Conservation (phyloP, 2,113 vertebrate genomes). For the Pholis gunnellus region DNA sequence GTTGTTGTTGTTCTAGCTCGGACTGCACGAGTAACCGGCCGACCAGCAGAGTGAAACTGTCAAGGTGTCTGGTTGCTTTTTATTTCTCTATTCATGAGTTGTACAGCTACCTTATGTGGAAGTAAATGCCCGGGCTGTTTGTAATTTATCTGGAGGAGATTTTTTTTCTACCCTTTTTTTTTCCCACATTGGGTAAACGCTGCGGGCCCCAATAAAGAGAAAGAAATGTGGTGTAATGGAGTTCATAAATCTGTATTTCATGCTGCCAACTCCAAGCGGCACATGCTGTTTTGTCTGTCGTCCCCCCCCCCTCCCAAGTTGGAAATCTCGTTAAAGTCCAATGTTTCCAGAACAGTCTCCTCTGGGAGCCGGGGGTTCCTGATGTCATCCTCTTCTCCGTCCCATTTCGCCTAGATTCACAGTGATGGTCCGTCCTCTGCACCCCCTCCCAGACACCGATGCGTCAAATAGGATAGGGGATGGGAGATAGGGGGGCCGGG, state of each 20-base stretch:
- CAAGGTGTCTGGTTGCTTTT: conserved; percentile 55
- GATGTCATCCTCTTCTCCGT: conserved; percentile 66
- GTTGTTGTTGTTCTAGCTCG: conserved; percentile 35
- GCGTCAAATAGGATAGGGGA: too few species aligned
- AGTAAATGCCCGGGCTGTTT: conserved; percentile 72
- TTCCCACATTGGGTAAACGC: conserved; percentile 72
- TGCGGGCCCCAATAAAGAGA: conserved; percentile 81
- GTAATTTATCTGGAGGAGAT: conserved; percentile 73
- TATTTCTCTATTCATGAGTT: conserved; percentile 57
- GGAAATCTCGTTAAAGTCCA: conserved; percentile 81
- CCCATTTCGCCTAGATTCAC: conserved; percentile 48
- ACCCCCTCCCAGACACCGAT: conserved; percentile 26
- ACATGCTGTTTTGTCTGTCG: conserved; percentile 66
- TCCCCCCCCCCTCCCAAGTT: conserved; percentile 42
- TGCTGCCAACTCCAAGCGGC: conserved; percentile 76
- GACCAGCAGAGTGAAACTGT: conserved; percentile 39
- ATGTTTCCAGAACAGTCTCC: conserved; percentile 72
- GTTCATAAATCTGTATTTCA: conserved; percentile 85
- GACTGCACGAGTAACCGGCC: conserved; percentile 35
- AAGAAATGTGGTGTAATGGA: conserved; percentile 82
- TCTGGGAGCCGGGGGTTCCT: conserved; percentile 54
- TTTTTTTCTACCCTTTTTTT: conserved; percentile 63
- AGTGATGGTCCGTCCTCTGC: conserved; percentile 34
- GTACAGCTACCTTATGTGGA: conserved; percentile 59
- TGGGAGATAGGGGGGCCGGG: conserved; percentile 12